Conservation (phyloP, 64 coral and sea anemone genomes). For the Catalaphyllia jardinei region DNA sequence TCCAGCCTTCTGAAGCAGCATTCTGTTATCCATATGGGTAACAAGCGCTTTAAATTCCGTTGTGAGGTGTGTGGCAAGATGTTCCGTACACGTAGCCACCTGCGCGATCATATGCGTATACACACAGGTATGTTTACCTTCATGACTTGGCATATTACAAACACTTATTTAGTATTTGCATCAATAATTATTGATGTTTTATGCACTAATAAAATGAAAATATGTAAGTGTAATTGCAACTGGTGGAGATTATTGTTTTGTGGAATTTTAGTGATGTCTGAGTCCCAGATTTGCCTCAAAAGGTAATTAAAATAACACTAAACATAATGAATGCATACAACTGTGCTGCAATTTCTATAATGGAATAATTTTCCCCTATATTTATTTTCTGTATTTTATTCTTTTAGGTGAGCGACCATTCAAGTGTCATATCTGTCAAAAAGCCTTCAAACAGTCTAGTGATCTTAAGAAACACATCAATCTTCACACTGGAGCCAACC, state of each 20-base stretch:
- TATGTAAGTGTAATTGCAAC: no score
- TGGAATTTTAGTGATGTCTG: no score
- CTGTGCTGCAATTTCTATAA: no score
- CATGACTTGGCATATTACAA: not conserved
- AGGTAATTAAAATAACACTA: no score
- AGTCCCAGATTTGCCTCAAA: no score
- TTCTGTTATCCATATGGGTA: constrained; percentile 94
- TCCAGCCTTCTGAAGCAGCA: constrained; percentile 94
- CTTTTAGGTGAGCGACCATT: constrained; percentile 78
- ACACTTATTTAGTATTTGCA: not conserved
- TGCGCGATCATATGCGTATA: constrained; percentile 96
- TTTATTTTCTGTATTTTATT: not conserved
- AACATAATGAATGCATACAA: no score
- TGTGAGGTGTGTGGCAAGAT: constrained; percentile 94
- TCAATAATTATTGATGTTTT: no score
- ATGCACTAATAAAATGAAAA: no score
- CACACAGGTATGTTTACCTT: constrained; percentile 78
- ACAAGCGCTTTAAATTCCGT: constrained; percentile 96
- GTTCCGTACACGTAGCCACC: constrained; percentile 93
- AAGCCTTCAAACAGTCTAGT: constrained; percentile 93
- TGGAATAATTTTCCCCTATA: no score
- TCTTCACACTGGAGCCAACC: constrained; percentile 90
- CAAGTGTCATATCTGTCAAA: constrained; percentile 90
- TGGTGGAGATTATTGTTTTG: no score
- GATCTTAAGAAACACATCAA: constrained; percentile 96